phyloP scores from a whole-genome alignment of 2,113 vertebrate species.

The Tapirus terrestris region DNA sequence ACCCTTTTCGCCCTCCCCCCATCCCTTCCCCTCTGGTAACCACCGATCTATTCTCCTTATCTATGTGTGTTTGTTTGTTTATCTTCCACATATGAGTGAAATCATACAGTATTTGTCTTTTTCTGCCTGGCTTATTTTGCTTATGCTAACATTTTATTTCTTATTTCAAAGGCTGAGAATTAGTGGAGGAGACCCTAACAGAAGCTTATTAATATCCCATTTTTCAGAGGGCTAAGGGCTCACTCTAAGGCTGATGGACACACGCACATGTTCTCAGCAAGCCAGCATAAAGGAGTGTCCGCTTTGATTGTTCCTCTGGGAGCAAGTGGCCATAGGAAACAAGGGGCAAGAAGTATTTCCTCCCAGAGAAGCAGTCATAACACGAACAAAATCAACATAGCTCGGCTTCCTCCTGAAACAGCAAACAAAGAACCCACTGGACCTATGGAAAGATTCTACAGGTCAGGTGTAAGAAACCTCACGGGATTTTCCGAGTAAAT shows the following conservation, averaged over 20 bases:
- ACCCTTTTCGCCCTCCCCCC: too few relatives aligned
- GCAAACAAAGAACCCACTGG: constrained; percentile 21
- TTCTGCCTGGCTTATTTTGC: too few relatives aligned
- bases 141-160: background rate
- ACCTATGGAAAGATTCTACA: background rate
- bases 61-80: too few relatives aligned
- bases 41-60: too few relatives aligned
- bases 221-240: background rate
- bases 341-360: background rate
- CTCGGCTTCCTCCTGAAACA: background rate
- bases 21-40: too few relatives aligned
- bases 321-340: constrained; percentile 2
- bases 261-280: background rate
- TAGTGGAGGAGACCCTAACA: background rate
- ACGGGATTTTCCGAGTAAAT: constrained; percentile 55
- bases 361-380: background rate
- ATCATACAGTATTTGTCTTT: too few relatives aligned
- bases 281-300: background rate
- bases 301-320: background rate
- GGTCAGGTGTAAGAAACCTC: background rate
- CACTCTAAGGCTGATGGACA: background rate
- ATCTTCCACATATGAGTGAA: too few relatives aligned
- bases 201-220: background rate
- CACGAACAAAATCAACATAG: constrained; percentile 20
- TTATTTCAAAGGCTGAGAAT: background rate